A percentile compares a stretch with the other conserved stretches of the same genome.
Conservation (phyloP, 2,888 invertebrate genomes). For the Endotricha flammealis region DNA sequence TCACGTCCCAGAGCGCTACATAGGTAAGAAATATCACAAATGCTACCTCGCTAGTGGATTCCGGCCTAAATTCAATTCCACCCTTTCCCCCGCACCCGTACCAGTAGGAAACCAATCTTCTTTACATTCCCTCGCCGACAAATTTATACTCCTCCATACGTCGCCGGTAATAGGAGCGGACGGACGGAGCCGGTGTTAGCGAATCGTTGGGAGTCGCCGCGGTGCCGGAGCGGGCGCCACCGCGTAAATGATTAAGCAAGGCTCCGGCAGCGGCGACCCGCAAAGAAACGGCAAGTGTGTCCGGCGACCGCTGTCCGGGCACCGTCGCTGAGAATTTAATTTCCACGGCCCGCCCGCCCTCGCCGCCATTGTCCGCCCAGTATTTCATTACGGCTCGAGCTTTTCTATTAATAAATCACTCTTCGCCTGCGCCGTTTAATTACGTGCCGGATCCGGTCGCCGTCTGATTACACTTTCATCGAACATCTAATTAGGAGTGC, state of each 20-base stretch:
- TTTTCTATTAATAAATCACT: conserved; percentile 79
- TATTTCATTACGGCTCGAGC: conserved; percentile 77
- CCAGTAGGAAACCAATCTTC: conserved; percentile 72
- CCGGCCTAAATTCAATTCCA: conserved; percentile 73
- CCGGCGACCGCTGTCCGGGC: conserved; percentile 39
- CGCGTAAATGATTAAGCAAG: conserved; percentile 62
- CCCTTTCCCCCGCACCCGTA: conserved; percentile 60
- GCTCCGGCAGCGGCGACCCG: conserved; percentile 28
- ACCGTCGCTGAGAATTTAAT: conserved; percentile 71
- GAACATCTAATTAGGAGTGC: conserved; percentile 78
- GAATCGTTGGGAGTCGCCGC: conserved; percentile 16
- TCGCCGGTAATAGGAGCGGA: conserved; percentile 54
- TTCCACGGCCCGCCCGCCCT: conserved; percentile 67
- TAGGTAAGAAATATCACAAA: conserved; percentile 66
- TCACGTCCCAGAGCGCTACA: conserved; percentile 50
- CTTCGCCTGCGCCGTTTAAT: conserved; percentile 76
- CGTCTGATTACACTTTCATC: conserved; percentile 78
- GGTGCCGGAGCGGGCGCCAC: conserved; percentile 29
- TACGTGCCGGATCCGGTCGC: conserved; percentile 72
- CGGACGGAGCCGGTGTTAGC: conserved; percentile 18
- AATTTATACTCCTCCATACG: conserved; percentile 73
- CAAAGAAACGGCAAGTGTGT: conserved; percentile 61
- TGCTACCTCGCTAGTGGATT: conserved; percentile 58
- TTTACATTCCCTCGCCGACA: conserved; percentile 74
- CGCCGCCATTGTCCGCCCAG: conserved; percentile 74